Evolutionary conservation across 2,888 invertebrate species (phyloP).

Genomic region (Papilio gigon): DNA sequence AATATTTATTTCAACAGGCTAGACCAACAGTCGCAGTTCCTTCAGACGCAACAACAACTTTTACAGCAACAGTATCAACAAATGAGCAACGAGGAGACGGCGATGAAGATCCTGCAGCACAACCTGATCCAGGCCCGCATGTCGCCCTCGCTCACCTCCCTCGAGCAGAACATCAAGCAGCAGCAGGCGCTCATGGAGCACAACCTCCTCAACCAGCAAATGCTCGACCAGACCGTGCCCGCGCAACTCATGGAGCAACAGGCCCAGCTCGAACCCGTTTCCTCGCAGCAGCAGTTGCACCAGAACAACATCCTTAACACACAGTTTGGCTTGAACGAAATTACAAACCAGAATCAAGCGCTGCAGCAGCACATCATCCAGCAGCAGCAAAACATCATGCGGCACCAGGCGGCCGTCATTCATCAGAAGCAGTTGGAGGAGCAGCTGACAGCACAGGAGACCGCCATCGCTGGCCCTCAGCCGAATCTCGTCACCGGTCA

Average conservation of each 20-base stretch:
- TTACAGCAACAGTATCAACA: conserved; percentile 82
- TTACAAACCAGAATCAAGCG: conserved; percentile 75
- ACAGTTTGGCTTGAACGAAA: conserved; percentile 66
- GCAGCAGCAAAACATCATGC: conserved; percentile 74
- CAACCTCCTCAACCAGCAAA: conserved; percentile 68
- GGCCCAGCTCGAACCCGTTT: conserved; percentile 59
- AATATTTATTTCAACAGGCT: conserved; percentile 55
- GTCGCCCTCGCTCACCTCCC: conserved; percentile 64
- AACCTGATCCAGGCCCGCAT: conserved; percentile 80
- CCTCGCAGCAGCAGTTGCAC: conserved; percentile 64
- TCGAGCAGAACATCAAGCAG: conserved; percentile 65
- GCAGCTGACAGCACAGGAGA: conserved; percentile 68
- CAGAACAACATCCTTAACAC: conserved; percentile 62
- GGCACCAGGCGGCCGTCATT: conserved; percentile 76
- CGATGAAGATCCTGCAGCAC: conserved; percentile 83
- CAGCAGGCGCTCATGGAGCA: conserved; percentile 67
- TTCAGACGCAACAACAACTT: conserved; percentile 75
- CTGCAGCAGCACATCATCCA: conserved; percentile 81
- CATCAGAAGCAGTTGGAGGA: conserved; percentile 77
- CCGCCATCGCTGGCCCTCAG: conserved; percentile 63
- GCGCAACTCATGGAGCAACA: conserved; percentile 71
- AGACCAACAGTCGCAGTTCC: conserved; percentile 73
- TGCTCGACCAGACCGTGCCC: conserved; percentile 77
- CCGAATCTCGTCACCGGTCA: conserved; percentile 69
- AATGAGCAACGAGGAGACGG: conserved; percentile 75